phyloP scores from a whole-genome alignment of 2,888 invertebrate species.

The Caenorhabditis sp. region DNA sequence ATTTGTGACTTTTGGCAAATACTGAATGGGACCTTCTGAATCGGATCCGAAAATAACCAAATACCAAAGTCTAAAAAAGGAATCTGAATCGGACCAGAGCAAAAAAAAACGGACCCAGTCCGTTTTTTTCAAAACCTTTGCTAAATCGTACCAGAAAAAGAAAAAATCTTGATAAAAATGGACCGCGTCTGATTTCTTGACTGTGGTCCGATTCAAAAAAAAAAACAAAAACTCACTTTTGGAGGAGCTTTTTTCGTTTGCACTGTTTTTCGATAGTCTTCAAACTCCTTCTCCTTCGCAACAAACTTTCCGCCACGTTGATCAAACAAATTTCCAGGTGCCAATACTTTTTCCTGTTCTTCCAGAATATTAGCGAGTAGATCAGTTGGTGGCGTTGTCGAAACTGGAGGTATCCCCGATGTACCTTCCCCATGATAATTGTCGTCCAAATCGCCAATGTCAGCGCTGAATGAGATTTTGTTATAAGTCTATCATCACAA shows the following conservation, averaged over 20 bases:
- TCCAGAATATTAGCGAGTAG: background rate
- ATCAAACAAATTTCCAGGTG: background rate
- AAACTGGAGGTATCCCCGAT: background rate
- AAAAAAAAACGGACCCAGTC: too few species aligned
- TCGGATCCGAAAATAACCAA: constrained; percentile 4
- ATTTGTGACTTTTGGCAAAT: too few species aligned
- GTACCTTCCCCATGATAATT: background rate
- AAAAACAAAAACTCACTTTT: constrained; percentile 1
- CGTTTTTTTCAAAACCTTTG: too few species aligned
- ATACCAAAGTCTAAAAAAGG: too few species aligned
- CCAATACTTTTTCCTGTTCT: background rate
- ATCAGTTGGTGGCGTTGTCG: background rate
- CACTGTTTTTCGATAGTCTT: background rate
- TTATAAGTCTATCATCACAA: too few species aligned
- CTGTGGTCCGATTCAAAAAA: too few species aligned
- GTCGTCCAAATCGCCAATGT: background rate
- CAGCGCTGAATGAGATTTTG: background rate
- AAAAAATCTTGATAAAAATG: too few species aligned
- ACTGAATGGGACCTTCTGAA: too few species aligned
- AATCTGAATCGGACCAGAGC: too few species aligned
- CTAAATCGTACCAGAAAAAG: too few species aligned
- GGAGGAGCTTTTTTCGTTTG: background rate
- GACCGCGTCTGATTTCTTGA: background rate
- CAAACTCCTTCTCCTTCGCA: background rate
- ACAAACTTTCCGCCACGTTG: background rate